phyloP scores from a whole-genome alignment of 2,113 vertebrate genomes.

The Todiramphus chloris region DNA sequence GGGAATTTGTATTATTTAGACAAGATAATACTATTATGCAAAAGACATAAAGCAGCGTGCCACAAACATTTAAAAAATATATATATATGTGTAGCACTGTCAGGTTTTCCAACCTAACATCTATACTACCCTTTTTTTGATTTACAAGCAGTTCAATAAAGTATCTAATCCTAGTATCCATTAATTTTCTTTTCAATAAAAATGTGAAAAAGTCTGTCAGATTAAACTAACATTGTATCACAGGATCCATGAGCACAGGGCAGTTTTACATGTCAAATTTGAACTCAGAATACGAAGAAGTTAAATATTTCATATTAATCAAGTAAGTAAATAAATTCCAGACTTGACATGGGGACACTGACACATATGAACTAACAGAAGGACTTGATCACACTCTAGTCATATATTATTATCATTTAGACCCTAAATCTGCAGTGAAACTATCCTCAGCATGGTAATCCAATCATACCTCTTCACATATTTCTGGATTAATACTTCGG shows the following conservation, averaged over 20 bases:
- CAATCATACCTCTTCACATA: background rate
- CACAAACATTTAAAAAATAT: background rate
- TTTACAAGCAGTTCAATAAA: conserved; percentile 1
- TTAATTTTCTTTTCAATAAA: conserved; percentile 26
- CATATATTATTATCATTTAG: background rate
- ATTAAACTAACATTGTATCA: background rate
- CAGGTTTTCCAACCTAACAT: background rate
- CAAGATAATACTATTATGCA: background rate
- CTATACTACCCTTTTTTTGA: background rate
- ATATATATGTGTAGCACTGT: background rate
- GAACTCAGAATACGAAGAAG: background rate
- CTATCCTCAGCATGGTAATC: background rate
- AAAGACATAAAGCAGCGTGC: background rate
- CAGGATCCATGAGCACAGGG: background rate
- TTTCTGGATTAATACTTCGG: background rate
- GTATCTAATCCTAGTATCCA: background rate
- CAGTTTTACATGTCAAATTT: background rate
- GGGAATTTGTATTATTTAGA: background rate
- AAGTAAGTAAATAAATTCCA: conserved; percentile 20
- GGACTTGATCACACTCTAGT: background rate
- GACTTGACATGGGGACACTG: background rate
- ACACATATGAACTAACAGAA: background rate
- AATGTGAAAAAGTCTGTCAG: background rate
- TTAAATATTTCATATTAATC: conserved; percentile 1
- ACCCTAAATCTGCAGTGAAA: background rate